Percentiles rank a stretch among this genome's conserved stretches.
These are phyloP conservation scores for Drosophila neoperkinsi DNA, from an alignment of 2,888 invertebrate species.

Conservation along the genomic window DNA sequence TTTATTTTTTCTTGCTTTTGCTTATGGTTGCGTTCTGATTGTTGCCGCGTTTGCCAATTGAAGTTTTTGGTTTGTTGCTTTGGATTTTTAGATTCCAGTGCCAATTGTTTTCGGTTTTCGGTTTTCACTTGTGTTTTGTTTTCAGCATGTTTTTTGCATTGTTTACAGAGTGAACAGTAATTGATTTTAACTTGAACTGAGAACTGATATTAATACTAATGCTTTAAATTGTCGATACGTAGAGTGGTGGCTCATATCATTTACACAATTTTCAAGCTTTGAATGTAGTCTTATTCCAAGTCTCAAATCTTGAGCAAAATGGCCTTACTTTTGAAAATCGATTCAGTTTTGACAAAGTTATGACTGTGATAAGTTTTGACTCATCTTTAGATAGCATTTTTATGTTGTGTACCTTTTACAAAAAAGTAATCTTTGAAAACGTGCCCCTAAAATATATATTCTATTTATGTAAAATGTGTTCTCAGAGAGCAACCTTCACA, in stretches of 20 bases:
- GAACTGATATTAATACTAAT: neutral
- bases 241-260: neutral
- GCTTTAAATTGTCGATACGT: neutral
- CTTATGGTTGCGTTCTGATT: constrained; percentile 49
- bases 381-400: neutral
- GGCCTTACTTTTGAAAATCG: neutral
- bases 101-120: neutral
- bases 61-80: constrained; percentile 18
- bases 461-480: neutral
- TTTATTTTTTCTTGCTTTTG: constrained; percentile 43
- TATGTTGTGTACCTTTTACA: neutral
- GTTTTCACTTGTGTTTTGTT: neutral
- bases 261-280: neutral
- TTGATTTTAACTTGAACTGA: neutral
- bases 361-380: neutral
- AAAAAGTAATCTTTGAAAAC: neutral
- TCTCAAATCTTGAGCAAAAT: neutral
- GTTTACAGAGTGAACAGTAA: constrained; percentile 4
- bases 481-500: constrained; percentile 1
- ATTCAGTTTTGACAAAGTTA: neutral
- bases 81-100: neutral
- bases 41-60: constrained; percentile 45
- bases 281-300: neutral
- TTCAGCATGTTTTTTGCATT: neutral
- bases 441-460: neutral